Evolutionary conservation across 2,888 invertebrate genomes (phyloP).

Genomic region (Aleiodes leptofemur): DNA sequence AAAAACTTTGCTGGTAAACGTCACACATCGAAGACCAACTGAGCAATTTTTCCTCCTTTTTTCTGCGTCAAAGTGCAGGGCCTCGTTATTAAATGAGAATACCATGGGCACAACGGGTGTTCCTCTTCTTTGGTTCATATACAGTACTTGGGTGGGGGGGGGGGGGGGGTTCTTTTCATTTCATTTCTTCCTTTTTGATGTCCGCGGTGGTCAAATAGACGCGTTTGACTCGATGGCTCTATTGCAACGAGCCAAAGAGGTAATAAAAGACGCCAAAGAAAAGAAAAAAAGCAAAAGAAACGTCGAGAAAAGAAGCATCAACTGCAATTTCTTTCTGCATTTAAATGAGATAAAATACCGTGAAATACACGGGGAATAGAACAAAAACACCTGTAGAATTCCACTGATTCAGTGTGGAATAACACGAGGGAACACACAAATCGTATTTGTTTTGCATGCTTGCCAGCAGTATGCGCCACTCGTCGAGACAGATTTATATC

Average conservation of each 20-base stretch:
- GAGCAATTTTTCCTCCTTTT: constrained; percentile 3
- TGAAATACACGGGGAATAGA: background rate
- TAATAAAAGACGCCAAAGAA: constrained; percentile 12
- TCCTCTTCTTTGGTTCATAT: constrained; percentile 32
- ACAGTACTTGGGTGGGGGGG: background rate
- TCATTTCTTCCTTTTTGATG: constrained; percentile 8
- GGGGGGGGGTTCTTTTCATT: constrained; percentile 8
- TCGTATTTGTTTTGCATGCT: background rate
- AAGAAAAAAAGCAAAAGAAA: background rate
- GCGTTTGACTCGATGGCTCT: constrained; percentile 45
- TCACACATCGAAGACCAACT: constrained; percentile 28
- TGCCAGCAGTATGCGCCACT: constrained; percentile 45
- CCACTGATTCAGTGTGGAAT: background rate
- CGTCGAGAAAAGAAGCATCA: background rate
- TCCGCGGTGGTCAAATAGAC: constrained; percentile 32
- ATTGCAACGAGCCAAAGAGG: constrained; percentile 34
- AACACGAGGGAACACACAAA: background rate
- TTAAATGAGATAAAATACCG: constrained; percentile 4
- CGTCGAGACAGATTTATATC: constrained; percentile 39
- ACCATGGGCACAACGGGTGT: constrained; percentile 37
- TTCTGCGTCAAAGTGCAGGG: background rate
- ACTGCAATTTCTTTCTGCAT: background rate
- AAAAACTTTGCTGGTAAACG: constrained; percentile 20
- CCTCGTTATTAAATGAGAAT: constrained; percentile 42
- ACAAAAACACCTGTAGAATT: constrained; percentile 46